Base-by-base conservation (phyloP, 2,113 vertebrate genomes). In the Microtus oregoni region DNA sequence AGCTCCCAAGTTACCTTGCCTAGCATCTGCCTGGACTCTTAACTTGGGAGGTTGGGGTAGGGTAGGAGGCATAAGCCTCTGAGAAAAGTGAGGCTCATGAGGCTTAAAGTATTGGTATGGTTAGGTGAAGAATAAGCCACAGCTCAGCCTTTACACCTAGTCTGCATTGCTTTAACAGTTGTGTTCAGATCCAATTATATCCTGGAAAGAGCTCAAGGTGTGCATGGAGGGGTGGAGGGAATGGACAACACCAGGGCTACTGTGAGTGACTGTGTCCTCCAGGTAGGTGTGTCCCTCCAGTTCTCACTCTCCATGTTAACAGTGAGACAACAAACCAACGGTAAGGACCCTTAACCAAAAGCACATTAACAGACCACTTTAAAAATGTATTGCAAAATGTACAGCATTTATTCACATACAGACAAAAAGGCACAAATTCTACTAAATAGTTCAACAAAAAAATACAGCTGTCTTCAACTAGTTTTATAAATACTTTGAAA, bases 371-470 rank as follows among this genome's bases (percentile, higher is more conserved):
- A 73, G 94, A 70, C 92, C 97, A 88, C 35, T 92, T 91, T 95
- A 89, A 89, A 95, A 96, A 86, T 97, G 88, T 98, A 98, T 97
- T 98, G 99, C 98, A 99, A 99, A 99, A 98, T 98, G 98, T 99
- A 99, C 99, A 99, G 99, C 99, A 98, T 99, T 99, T 99, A 99
- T 99, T 99, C 98, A 99, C 99, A 98, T 98, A 99, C 98, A 98
- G 99, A 99, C 99, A 99, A 99, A 98, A 99, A 99, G 99, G 99
- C 99, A 99, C 99, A 98, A 97, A 99, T 98, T 99, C 99, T 99
- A 99, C 99, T 85, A 98, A 98, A 98, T 98, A 98, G 98, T 98
- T 98, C 98, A 99, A 99, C 99, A 98, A 98, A 99, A 98, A 99
- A 99, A 99, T 99, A 99, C 98, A 98, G 98, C 98, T 98, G 98